Evolutionary conservation across 2,797 vertebrate species (phyloP).

Genomic region (Urosaurus nigricauda): DNA sequence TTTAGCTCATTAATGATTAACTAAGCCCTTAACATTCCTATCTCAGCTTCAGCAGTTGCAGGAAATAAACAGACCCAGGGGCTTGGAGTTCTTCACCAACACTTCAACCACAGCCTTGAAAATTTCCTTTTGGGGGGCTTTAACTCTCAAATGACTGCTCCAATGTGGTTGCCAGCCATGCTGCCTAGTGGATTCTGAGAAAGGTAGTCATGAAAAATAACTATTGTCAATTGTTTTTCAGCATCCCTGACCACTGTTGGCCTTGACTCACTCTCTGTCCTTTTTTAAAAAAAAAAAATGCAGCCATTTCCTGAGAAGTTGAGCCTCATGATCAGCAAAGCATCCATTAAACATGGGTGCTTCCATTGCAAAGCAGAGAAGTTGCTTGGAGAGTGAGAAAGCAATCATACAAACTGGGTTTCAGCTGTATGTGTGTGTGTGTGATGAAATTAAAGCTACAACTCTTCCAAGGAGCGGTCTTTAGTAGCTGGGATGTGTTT

Average conservation of each 20-base stretch:
- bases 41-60: background rate
- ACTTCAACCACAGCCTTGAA: too few relatives aligned
- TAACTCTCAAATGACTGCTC: too few relatives aligned
- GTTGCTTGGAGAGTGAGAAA: background rate
- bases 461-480: constrained; percentile 33
- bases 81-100: too few relatives aligned
- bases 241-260: background rate
- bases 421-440: background rate
- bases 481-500: constrained; percentile 42
- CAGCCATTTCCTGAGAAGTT: background rate
- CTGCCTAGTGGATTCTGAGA: too few relatives aligned
- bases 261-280: background rate
- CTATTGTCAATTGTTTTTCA: background rate
- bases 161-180: too few relatives aligned
- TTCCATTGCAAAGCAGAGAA: background rate
- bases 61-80: background rate
- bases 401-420: constrained; percentile 9
- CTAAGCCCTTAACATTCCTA: background rate
- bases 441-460: constrained; percentile 44
- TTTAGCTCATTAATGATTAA: background rate
- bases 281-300: background rate
- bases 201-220: too few relatives aligned
- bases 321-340: background rate
- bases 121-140: background rate
- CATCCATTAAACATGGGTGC: background rate